Base-by-base conservation (phyloP, 2,888 invertebrate genomes). In the Clusia tigrina region DNA sequence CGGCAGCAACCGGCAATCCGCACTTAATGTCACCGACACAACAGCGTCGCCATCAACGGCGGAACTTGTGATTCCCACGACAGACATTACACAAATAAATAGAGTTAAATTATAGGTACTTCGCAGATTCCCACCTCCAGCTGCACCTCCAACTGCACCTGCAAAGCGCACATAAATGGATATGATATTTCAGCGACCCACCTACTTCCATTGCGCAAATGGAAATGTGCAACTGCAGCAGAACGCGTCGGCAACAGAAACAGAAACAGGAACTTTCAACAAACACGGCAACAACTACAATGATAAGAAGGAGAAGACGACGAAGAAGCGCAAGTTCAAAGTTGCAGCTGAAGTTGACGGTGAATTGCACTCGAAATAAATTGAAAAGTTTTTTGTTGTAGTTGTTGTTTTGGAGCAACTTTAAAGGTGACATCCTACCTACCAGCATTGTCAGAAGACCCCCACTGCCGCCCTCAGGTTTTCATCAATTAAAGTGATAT, bases 61-160 rank as follows among this genome's bases (percentile, higher is more conserved):
- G 22, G 15, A 42, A 5, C 48, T 22, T 15, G 32, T 52, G 62
- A 65, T 64, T 62, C 68, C 66, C 71, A 59, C 67, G 68, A 69
- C 73, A 76, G 75, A 72, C 75, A 76, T 76, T 74, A 74, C 74
- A n/a, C n/a, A 74, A 76, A 75, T 77, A 77, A 76, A 77, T 73
- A 73, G 69, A 67, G 71, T 69, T 72, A 76, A 77, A 76, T 76
- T 76, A 77, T 75, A 74, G 73, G 72, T 74, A 69, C 69, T 74
- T 15, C 32, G 32, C 12, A 10, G 42, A 42, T 42, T n/a, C 42
- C 9, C 42, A 3, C 3, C 42, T 17, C 42, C 42, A 32, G 6
- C 12, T 32, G n/a, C n/a, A 32, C 32, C 32, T 32, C 32, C n/a
- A n/a, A 32, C 32, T 32, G 6, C 32, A 32, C 32, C 32, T 32